A percentile compares a stretch with the other conserved stretches of the same genome.
These are phyloP conservation scores for Leptinotarsa rubiginosa DNA, from an alignment of 2,888 invertebrate genomes.

Conservation along the genomic window DNA sequence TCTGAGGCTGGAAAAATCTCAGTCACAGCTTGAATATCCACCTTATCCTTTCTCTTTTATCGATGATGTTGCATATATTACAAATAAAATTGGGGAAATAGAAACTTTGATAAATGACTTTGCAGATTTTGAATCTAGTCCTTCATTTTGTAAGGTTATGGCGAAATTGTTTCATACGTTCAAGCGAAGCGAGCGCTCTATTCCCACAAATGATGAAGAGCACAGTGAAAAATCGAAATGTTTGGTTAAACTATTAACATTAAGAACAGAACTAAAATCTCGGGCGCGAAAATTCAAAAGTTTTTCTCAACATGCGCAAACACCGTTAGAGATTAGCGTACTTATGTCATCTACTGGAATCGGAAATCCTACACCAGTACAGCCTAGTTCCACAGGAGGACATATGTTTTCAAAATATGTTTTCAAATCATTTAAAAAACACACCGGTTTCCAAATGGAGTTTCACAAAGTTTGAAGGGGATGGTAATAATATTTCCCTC, in stretches of 20 bases:
- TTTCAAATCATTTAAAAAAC: background rate
- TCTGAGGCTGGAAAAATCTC: conserved; percentile 22
- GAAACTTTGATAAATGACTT: background rate
- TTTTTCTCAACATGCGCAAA: background rate
- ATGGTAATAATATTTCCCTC: conserved; percentile 18
- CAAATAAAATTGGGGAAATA: background rate
- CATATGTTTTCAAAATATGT: no score
- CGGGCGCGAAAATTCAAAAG: conserved; percentile 1
- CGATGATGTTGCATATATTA: conserved; percentile 17
- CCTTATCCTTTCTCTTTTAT: conserved; percentile 27
- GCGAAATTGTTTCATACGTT: conserved; percentile 29
- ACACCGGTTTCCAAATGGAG: conserved; percentile 38
- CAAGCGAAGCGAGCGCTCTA: conserved; percentile 20
- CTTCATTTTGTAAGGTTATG: conserved; percentile 15
- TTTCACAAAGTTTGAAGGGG: conserved; percentile 34
- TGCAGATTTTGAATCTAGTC: background rate
- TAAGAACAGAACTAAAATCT: conserved; percentile 20
- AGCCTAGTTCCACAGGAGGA: no score
- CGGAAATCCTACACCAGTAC: background rate
- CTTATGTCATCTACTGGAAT: background rate
- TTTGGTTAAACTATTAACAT: conserved; percentile 20
- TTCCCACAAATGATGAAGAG: conserved; percentile 25
- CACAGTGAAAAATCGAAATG: conserved; percentile 7
- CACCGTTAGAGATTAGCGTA: conserved; percentile 7
- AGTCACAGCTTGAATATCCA: conserved; percentile 14